These are phyloP conservation scores for Temnothorax rugatulus DNA, from an alignment of 2,888 invertebrate species.

Conservation along the genomic window DNA sequence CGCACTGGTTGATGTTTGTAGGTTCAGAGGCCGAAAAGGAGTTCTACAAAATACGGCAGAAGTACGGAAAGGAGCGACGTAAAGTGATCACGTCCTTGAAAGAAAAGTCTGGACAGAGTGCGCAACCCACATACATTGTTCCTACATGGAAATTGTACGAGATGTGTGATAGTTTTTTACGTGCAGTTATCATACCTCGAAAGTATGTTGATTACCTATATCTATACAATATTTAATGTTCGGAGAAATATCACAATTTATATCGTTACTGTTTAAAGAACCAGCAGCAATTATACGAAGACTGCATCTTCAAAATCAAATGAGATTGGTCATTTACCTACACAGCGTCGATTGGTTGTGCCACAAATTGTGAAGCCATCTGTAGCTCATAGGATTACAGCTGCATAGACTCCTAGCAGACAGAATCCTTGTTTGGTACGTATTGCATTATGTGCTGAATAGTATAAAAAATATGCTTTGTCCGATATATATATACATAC, in stretches of 20 bases:
- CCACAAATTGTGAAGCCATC: too few relatives aligned
- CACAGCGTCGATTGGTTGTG: too few relatives aligned
- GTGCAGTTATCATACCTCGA: not conserved
- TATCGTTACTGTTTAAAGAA: too few relatives aligned
- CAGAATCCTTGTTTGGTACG: too few relatives aligned
- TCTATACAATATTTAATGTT: not conserved
- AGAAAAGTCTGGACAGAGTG: constrained; percentile 17
- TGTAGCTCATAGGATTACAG: too few relatives aligned
- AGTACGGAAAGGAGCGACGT: not conserved
- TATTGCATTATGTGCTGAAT: too few relatives aligned
- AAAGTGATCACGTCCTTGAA: not conserved
- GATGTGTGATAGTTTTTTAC: not conserved
- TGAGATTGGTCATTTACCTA: too few relatives aligned
- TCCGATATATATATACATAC: too few relatives aligned
- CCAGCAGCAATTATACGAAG: too few relatives aligned
- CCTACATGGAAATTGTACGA: constrained; percentile 6
- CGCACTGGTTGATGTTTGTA: not conserved
- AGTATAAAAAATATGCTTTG: too few relatives aligned
- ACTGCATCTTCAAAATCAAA: too few relatives aligned
- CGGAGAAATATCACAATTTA: not conserved
- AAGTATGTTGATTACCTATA: constrained; percentile 1
- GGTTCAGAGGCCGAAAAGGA: not conserved
- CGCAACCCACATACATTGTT: not conserved
- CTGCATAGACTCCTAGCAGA: too few relatives aligned
- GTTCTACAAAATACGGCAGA: constrained; percentile 9